phyloP scores from a whole-genome alignment of 2,888 invertebrate genomes.

The Drosophila imparisetae region DNA sequence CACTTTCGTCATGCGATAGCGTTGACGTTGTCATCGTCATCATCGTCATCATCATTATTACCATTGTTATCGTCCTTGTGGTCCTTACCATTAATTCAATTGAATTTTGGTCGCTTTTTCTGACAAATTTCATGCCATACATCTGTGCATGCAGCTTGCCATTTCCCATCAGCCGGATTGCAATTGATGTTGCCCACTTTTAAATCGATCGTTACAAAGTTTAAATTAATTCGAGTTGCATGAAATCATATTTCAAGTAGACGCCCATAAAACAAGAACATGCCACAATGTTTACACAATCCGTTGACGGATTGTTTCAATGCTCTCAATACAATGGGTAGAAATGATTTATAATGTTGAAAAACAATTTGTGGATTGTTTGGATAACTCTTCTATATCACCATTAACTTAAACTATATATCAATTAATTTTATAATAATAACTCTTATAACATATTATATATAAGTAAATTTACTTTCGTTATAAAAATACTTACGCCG shows the following conservation, averaged over 20 bases:
- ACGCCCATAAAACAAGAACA: neutral
- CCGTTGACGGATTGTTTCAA: conserved; percentile 6
- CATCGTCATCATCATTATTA: neutral
- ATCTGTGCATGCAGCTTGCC: conserved; percentile 18
- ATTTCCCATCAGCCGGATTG: conserved; percentile 9
- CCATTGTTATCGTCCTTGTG: conserved; percentile 9
- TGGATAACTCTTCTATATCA: neutral
- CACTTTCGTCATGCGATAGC: conserved; percentile 48
- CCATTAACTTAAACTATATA: neutral
- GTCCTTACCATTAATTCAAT: conserved; percentile 52
- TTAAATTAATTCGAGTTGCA: conserved; percentile 29
- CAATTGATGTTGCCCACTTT: conserved; percentile 24
- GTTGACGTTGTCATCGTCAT: neutral
- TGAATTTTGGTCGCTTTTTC: conserved; percentile 39
- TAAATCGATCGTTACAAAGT: conserved; percentile 6
- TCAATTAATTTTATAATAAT: neutral
- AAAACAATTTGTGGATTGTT: neutral
- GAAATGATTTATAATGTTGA: neutral
- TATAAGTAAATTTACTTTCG: neutral
- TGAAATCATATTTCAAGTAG: conserved; percentile 32
- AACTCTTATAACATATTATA: neutral
- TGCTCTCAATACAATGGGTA: neutral
- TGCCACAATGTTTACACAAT: conserved; percentile 32
- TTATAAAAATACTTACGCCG: neutral
- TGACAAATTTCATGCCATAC: conserved; percentile 31